phyloP scores from a whole-genome alignment of 2,113 vertebrate genomes.

The Calidris pygmaea region DNA sequence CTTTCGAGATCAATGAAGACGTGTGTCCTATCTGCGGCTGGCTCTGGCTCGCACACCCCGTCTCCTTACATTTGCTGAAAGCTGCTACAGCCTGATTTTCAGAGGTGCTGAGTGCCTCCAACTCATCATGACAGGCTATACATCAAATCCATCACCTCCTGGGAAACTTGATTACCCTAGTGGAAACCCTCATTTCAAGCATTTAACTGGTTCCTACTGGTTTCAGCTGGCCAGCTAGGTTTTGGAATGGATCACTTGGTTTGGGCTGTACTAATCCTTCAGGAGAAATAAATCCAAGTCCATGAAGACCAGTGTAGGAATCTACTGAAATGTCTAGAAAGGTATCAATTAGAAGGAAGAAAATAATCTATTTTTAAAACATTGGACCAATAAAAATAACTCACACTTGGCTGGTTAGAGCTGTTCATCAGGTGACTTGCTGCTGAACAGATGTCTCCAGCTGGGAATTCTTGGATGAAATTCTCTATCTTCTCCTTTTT shows the following conservation, averaged over 20 bases:
- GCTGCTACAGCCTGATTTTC: slow-evolving; percentile 42
- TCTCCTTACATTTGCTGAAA: slow-evolving; percentile 34
- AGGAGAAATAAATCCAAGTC: slow-evolving; percentile 6
- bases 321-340: background rate
- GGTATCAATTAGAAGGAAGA: background rate
- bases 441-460: slow-evolving; percentile 68
- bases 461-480: slow-evolving; percentile 53
- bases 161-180: slow-evolving; percentile 57
- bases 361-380: slow-evolving; percentile 68
- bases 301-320: background rate
- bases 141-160: slow-evolving; percentile 65
- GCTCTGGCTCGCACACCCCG: background rate
- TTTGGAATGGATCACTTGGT: background rate
- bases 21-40: background rate
- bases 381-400: slow-evolving; percentile 75
- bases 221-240: background rate
- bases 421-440: slow-evolving; percentile 70
- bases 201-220: slow-evolving; percentile 62
- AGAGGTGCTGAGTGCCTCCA: slow-evolving; percentile 62
- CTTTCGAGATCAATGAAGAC: background rate
- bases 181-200: slow-evolving; percentile 54
- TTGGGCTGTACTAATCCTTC: background rate
- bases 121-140: slow-evolving; percentile 62
- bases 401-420: slow-evolving; percentile 69
- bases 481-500: slow-evolving; percentile 20